These are phyloP conservation scores for Saxicola maurus DNA, from an alignment of 2,797 vertebrate species.

Conservation along the genomic window DNA sequence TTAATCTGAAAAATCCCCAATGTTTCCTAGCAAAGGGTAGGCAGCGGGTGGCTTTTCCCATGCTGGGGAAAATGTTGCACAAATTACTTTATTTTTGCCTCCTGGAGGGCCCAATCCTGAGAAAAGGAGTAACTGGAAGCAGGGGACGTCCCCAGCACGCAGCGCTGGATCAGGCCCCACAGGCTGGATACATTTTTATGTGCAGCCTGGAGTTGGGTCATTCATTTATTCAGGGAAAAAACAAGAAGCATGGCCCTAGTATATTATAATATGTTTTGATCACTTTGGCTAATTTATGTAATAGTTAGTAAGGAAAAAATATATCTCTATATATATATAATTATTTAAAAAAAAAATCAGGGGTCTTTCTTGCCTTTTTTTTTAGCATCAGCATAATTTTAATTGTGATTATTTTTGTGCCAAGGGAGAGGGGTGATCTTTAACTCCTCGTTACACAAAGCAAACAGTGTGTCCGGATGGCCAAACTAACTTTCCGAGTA, in stretches of 20 bases:
- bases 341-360: neutral
- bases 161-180: neutral
- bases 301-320: neutral
- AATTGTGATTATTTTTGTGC: neutral
- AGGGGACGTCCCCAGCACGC: neutral
- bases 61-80: neutral
- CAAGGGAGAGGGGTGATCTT: slow-evolving; percentile 16
- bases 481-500: slow-evolving; percentile 46
- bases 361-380: neutral
- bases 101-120: slow-evolving; percentile 19
- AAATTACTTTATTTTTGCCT: neutral
- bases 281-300: neutral
- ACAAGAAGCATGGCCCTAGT: neutral
- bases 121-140: neutral
- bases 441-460: neutral
- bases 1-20: neutral
- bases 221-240: neutral
- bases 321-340: neutral
- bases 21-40: neutral
- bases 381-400: neutral
- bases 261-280: neutral
- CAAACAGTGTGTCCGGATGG: neutral
- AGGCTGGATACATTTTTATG: neutral
- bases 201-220: neutral
- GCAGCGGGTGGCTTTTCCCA: neutral